These are phyloP conservation scores for Mastomys coucha DNA, from an alignment of 2,113 vertebrate genomes.

Conservation along the genomic window DNA sequence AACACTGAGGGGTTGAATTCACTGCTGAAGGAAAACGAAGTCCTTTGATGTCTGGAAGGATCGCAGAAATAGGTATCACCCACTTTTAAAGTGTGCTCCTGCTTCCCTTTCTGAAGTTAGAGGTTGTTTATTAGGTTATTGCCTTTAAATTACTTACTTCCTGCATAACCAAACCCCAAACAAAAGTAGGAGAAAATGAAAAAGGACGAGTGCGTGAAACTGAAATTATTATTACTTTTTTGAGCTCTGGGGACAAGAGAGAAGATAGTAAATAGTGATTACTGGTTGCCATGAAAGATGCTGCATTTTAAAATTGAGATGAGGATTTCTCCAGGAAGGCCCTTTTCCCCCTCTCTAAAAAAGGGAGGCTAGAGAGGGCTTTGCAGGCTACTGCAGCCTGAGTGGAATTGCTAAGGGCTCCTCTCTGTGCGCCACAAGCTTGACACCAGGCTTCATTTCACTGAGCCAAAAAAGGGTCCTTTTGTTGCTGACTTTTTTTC, in stretches of 20 bases:
- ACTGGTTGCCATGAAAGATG: neutral
- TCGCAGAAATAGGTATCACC: conserved; percentile 24
- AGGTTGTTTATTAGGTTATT: conserved; percentile 43
- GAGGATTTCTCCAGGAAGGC: neutral
- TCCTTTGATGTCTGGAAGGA: conserved; percentile 28
- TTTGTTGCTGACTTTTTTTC: conserved; percentile 83
- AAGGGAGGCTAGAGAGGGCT: conserved; percentile 69
- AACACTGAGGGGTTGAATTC: neutral
- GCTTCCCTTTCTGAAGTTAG: conserved; percentile 2
- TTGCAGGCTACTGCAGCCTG: conserved; percentile 85
- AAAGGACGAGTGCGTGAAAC: neutral
- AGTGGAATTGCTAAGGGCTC: conserved; percentile 88
- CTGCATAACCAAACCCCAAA: neutral
- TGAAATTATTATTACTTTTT: conserved; percentile 36
- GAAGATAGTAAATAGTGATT: neutral
- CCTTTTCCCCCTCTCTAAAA: conserved; percentile 2
- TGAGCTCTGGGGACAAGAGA: neutral
- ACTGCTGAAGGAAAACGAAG: neutral
- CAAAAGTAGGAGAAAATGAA: conserved; percentile 36
- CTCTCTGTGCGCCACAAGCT: conserved; percentile 84
- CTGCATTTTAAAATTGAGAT: conserved; percentile 38
- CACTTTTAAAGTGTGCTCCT: conserved; percentile 3
- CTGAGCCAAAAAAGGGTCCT: conserved; percentile 89
- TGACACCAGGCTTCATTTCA: conserved; percentile 89
- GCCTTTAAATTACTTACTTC: conserved; percentile 47